Conservation (phyloP, 2,113 vertebrate species). For the Romanogobio albipinnatus region DNA sequence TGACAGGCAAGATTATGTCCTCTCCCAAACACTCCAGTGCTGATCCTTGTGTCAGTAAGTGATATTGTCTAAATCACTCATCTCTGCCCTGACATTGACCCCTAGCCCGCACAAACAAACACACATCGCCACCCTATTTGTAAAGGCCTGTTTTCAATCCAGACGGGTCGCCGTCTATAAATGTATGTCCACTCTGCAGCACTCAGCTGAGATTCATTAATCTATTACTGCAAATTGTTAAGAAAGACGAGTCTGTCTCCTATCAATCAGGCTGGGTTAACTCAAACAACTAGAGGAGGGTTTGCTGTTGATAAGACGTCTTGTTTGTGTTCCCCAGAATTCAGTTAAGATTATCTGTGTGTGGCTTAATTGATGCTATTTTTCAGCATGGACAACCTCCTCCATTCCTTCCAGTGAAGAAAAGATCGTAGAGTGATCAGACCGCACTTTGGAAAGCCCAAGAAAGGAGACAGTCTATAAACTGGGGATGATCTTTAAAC, state of each 20-base stretch:
- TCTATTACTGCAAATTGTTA: slow-evolving; percentile 29
- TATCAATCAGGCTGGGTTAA: not conserved
- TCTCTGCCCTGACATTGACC: slow-evolving; percentile 21
- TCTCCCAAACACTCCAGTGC: slow-evolving; percentile 28
- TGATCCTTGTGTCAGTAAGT: slow-evolving; percentile 32
- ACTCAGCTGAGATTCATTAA: slow-evolving; percentile 36
- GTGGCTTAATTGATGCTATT: slow-evolving; percentile 5
- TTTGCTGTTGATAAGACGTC: slow-evolving; percentile 4
- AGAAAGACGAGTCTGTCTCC: not conserved
- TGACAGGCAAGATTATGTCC: slow-evolving; percentile 30
- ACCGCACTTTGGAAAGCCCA: not conserved
- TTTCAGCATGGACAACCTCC: slow-evolving; percentile 8
- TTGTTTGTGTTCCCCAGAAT: not conserved
- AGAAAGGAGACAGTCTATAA: not conserved
- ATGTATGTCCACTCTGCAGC: not conserved
- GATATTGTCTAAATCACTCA: slow-evolving; percentile 30
- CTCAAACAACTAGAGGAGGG: slow-evolving; percentile 5
- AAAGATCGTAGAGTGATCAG: not conserved
- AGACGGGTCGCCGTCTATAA: slow-evolving; percentile 1
- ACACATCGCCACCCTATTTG: not conserved
- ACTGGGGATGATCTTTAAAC: slow-evolving; percentile 19
- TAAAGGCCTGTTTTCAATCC: slow-evolving; percentile 27
- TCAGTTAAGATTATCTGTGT: slow-evolving; percentile 20
- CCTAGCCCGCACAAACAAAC: not conserved
- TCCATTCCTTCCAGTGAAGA: not conserved